A percentile compares a stretch with the other conserved stretches of the same genome.
phyloP scores from a whole-genome alignment of 2,797 vertebrate genomes.

The Tamandua tetradactyla region DNA sequence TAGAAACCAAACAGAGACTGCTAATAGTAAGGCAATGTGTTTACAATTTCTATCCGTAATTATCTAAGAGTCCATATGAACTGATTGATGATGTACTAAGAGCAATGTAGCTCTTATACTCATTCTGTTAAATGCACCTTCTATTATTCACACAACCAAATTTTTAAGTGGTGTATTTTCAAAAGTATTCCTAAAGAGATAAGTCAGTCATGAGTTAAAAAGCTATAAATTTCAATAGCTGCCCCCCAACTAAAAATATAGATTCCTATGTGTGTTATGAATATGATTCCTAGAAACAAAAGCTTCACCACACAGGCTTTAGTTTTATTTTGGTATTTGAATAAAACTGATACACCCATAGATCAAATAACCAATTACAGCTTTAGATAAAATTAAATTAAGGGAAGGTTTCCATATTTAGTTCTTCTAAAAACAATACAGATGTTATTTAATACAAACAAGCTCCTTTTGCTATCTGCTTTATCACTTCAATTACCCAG shows the following conservation, averaged over 20 bases:
- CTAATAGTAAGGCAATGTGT: neutral
- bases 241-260: neutral
- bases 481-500: neutral
- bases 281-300: slow-evolving; percentile 34
- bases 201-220: slow-evolving; percentile 8
- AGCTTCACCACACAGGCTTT: slow-evolving; percentile 23
- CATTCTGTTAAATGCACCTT: neutral
- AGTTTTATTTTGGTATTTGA: slow-evolving; percentile 52
- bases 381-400: slow-evolving; percentile 59
- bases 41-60: neutral
- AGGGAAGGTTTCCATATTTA: slow-evolving; percentile 21
- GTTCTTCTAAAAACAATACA: slow-evolving; percentile 64
- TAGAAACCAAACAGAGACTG: neutral
- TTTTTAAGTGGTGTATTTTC: neutral
- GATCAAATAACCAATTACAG: slow-evolving; percentile 57
- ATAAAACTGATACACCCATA: slow-evolving; percentile 54
- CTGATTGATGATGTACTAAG: neutral
- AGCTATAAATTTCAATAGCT: slow-evolving; percentile 37
- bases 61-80: slow-evolving; percentile 17
- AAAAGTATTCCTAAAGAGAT: neutral
- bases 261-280: neutral
- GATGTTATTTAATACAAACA: slow-evolving; percentile 62
- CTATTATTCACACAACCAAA: slow-evolving; percentile 6
- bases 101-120: neutral
- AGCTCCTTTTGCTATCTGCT: slow-evolving; percentile 32